phyloP scores from a whole-genome alignment of 1,140 invertebrate genomes.

The Brachionus koreanus region DNA sequence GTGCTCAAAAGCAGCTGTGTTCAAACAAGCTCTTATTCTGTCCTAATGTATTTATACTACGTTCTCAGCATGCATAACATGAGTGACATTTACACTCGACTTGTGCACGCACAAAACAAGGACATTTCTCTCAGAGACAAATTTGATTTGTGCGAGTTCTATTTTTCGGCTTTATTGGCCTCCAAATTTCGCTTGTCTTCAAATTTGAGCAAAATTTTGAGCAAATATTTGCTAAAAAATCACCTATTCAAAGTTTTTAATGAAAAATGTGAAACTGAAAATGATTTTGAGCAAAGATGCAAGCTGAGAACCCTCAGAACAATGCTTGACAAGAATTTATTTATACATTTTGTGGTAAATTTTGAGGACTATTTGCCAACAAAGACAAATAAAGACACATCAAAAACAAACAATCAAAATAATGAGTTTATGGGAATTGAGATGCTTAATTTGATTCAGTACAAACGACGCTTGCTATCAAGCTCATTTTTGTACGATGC shows the following conservation, averaged over 20 bases:
- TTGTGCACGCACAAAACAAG: background rate
- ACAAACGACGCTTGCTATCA: conserved; percentile 1
- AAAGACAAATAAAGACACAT: background rate
- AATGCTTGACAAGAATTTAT: background rate
- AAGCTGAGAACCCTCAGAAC: background rate
- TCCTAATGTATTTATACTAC: conserved; percentile 24
- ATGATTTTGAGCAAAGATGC: background rate
- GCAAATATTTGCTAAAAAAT: conserved; percentile 9
- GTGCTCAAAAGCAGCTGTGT: background rate
- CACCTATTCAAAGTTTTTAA: background rate
- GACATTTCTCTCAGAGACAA: background rate
- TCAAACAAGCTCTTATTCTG: background rate
- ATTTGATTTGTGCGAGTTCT: conserved; percentile 11
- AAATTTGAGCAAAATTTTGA: background rate
- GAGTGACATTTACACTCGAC: background rate
- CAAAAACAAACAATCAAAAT: background rate
- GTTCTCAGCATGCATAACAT: conserved; percentile 26
- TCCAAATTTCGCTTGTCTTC: conserved; percentile 14
- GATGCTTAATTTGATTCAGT: conserved; percentile 17
- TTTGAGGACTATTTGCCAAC: background rate
- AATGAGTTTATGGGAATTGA: background rate
- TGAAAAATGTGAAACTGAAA: background rate
- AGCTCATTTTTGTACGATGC: conserved; percentile 32
- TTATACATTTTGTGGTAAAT: background rate
- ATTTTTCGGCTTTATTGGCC: background rate